phyloP scores from a whole-genome alignment of 2,113 vertebrate species.

The Excalfactoria chinensis region DNA sequence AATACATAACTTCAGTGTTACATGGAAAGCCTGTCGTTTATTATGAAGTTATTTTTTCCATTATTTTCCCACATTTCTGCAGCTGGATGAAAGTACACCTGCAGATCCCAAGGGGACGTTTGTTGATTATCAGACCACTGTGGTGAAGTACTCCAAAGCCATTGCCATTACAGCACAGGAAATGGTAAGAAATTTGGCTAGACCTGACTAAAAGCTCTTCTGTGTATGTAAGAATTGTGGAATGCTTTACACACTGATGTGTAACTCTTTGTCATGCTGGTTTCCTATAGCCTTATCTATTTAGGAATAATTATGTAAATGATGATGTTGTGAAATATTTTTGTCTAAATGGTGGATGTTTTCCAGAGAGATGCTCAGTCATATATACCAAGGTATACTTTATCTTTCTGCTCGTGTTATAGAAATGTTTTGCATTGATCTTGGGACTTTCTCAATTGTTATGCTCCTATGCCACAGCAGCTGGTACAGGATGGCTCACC shows the following conservation, averaged over 20 bases:
- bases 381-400: background rate
- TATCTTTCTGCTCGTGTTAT: background rate
- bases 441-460: background rate
- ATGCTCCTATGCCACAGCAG: fast-evolving
- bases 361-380: background rate
- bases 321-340: background rate
- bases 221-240: fast-evolving
- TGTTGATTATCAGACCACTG: slow-evolving; percentile 98
- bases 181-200: slow-evolving; percentile 86
- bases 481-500: background rate
- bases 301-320: background rate
- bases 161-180: slow-evolving; percentile 97
- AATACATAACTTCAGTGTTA: background rate
- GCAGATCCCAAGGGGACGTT: slow-evolving; percentile 94
- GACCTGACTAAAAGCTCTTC: background rate
- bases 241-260: background rate
- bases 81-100: slow-evolving; percentile 96
- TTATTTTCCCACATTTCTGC: background rate
- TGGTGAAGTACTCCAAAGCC: slow-evolving; percentile 97
- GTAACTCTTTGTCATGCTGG: background rate
- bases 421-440: background rate
- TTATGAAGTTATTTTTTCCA: background rate
- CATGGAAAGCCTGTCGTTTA: fast-evolving
- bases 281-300: background rate
- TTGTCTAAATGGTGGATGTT: background rate